Conservation (phyloP, 1,140 invertebrate species). For the Drosophila biarmipes region DNA sequence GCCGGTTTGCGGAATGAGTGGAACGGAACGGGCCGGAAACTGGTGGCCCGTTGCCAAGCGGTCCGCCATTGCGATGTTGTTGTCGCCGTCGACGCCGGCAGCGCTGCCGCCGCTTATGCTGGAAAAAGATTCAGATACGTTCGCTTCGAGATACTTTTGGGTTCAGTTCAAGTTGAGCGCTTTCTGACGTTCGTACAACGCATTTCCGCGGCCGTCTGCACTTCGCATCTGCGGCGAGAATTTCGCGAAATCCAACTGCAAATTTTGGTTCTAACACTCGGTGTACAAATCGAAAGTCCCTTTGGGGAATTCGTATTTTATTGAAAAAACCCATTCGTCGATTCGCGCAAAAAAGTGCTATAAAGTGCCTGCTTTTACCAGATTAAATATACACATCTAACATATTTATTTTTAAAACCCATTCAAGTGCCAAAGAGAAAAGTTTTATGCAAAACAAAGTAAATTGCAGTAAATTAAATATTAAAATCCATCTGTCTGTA, state of each 20-base stretch:
- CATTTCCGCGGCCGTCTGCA: conserved; percentile 54
- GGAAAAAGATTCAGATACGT: conserved; percentile 55
- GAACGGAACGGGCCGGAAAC: conserved; percentile 15
- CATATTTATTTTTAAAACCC: conserved; percentile 40
- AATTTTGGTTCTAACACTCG: conserved; percentile 7
- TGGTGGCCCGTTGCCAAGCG: conserved; percentile 5
- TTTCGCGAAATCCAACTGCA: conserved; percentile 26
- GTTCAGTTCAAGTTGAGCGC: conserved; percentile 71
- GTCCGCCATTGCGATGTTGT: conserved; percentile 7
- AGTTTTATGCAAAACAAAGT: conserved; percentile 23
- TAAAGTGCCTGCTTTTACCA: conserved; percentile 41
- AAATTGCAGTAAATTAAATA: conserved; percentile 32
- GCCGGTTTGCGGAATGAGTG: conserved; percentile 57
- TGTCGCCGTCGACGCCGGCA: conserved; percentile 26
- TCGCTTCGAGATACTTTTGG: conserved; percentile 58
- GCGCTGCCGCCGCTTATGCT: conserved; percentile 48
- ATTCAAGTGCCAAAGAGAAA: conserved; percentile 48
- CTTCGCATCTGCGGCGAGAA: conserved; percentile 21
- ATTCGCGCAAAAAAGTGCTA: conserved; percentile 26
- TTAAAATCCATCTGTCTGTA: conserved; percentile 15
- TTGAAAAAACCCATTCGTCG: conserved; percentile 14
- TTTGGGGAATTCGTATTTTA: conserved; percentile 3
- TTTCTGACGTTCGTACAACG: conserved; percentile 74
- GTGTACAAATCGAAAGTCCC: conserved; percentile 1
- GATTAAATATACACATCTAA: conserved; percentile 23